Conservation (phyloP, 92 coral and sea anemone genomes). For the Pocillopora grandis region DNA sequence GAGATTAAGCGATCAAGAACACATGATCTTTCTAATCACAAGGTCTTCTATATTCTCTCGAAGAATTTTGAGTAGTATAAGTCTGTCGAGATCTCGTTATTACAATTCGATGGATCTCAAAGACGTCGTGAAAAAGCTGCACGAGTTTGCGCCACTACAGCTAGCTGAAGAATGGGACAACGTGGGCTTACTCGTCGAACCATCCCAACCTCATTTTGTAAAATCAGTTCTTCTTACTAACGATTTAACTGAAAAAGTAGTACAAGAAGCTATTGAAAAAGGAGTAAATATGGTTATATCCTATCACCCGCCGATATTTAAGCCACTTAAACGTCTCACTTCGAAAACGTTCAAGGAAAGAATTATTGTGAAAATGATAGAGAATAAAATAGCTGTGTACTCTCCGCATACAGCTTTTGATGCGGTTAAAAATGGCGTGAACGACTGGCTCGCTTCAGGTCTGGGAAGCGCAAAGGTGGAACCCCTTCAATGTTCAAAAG, state of each 20-base stretch:
- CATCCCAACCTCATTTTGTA: conserved; percentile 74
- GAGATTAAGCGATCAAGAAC: background rate
- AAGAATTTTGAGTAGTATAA: background rate
- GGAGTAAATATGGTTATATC: conserved; percentile 78
- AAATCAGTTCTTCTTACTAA: conserved; percentile 85
- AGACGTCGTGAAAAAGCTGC: conserved; percentile 71
- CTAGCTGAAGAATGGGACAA: conserved; percentile 98
- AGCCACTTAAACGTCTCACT: conserved; percentile 83
- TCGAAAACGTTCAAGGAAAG: conserved; percentile 79
- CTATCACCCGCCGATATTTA: conserved; percentile 97
- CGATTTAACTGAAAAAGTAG: conserved; percentile 88
- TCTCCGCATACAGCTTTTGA: conserved; percentile 99
- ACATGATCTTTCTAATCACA: conserved; percentile 4
- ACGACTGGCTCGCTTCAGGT: conserved; percentile 98
- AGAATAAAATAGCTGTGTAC: conserved; percentile 83
- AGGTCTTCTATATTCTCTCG: background rate
- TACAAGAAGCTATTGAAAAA: conserved; percentile 83
- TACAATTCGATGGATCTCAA: conserved; percentile 70
- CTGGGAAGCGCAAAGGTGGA: conserved; percentile 68
- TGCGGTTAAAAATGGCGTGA: conserved; percentile 92
- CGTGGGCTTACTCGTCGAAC: conserved; percentile 96
- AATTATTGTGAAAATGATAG: conserved; percentile 86
- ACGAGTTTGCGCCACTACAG: conserved; percentile 79
- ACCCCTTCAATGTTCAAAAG: conserved; percentile 64
- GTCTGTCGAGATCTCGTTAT: conserved; percentile 1